Conservation (phyloP, 2,888 invertebrate genomes). For the Acrocyrtus sp. region DNA sequence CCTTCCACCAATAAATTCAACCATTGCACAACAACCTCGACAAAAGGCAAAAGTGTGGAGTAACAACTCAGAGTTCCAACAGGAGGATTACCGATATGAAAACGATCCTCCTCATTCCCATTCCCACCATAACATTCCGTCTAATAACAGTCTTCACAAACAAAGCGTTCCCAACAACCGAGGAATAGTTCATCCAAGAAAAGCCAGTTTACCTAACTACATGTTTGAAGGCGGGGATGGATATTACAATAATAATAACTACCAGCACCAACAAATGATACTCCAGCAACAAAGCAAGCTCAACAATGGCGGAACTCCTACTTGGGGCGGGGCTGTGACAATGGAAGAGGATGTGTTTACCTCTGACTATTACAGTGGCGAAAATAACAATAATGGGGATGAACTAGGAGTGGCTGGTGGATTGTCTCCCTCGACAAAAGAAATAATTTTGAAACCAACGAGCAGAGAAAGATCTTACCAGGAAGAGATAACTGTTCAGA, state of each 20-base stretch:
- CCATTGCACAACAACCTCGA: constrained; percentile 49
- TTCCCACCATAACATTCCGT: neutral
- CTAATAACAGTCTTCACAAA: neutral
- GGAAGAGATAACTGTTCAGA: constrained; percentile 38
- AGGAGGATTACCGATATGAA: constrained; percentile 39
- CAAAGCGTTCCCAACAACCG: neutral
- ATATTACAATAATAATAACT: neutral
- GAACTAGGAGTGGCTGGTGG: constrained; percentile 3
- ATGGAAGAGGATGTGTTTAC: constrained; percentile 70
- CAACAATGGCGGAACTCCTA: neutral
- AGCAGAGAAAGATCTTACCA: constrained; percentile 35
- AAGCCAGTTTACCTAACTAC: constrained; percentile 42
- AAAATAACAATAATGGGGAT: constrained; percentile 34
- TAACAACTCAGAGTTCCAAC: constrained; percentile 36
- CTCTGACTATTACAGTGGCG: constrained; percentile 84
- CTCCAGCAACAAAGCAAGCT: constrained; percentile 13
- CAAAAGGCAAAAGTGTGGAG: constrained; percentile 46
- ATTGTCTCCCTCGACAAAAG: neutral
- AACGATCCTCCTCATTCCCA: neutral
- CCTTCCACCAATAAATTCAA: constrained; percentile 57
- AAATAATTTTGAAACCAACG: constrained; percentile 31
- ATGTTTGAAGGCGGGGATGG: constrained; percentile 16
- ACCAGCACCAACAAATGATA: constrained; percentile 20
- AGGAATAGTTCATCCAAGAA: constrained; percentile 12
- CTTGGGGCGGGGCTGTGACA: neutral